Percentiles rank a stretch among this genome's conserved stretches.
Conservation (phyloP, 2,113 vertebrate genomes). For the Cottus gobio region DNA sequence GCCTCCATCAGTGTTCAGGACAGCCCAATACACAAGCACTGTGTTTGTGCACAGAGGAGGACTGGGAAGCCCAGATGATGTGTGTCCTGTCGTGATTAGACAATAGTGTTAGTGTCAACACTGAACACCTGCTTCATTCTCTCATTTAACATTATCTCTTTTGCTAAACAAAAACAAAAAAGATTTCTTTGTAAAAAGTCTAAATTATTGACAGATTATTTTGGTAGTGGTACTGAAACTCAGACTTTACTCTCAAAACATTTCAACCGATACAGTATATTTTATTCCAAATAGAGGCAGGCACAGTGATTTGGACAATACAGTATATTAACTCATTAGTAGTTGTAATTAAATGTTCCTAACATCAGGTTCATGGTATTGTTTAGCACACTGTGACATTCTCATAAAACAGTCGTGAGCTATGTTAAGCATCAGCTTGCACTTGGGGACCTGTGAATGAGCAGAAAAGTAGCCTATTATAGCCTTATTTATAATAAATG, state of each 20-base stretch:
- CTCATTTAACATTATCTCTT: not conserved
- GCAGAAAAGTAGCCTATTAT: not conserved
- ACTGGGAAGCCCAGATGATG: too few species aligned
- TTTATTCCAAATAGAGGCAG: not conserved
- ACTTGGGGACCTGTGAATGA: constrained; percentile 2
- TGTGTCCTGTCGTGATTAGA: too few species aligned
- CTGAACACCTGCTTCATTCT: not conserved
- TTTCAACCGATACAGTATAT: not conserved
- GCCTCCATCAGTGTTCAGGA: not conserved
- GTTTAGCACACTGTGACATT: not conserved
- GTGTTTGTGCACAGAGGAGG: not conserved
- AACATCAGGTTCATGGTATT: not conserved
- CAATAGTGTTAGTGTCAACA: not conserved
- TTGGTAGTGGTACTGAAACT: not conserved
- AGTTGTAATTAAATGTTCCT: not conserved
- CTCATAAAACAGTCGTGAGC: not conserved
- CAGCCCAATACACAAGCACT: not conserved
- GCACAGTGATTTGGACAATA: not conserved
- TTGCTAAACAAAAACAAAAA: not conserved
- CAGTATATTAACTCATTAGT: not conserved
- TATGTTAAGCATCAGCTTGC: not conserved
- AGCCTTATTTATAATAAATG: not conserved
- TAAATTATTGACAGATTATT: not conserved
- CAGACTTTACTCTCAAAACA: not conserved
- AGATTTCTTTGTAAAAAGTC: not conserved